Conservation (phyloP, 2,888 invertebrate genomes). For the Sacculina carcini region DNA sequence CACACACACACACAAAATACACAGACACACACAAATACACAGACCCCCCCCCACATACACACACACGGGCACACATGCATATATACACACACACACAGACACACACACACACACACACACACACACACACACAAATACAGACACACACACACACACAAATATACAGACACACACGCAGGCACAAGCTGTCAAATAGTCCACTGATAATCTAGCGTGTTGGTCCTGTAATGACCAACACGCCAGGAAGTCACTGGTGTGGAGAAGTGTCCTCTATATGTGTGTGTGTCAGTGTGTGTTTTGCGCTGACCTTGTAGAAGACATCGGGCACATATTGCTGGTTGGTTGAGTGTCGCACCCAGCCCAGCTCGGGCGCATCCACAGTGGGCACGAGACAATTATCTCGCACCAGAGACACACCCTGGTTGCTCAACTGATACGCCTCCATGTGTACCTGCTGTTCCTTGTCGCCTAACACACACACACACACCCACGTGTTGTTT, state of each 20-base stretch:
- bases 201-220: background rate
- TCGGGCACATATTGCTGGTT: constrained; percentile 93
- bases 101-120: background rate
- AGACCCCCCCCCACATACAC: no score
- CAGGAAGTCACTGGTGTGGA: no score
- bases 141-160: no score
- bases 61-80: no score
- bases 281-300: no score
- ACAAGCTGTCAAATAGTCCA: background rate
- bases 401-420: constrained; percentile 84
- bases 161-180: background rate
- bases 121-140: no score
- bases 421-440: constrained; percentile 82
- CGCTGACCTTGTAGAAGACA: constrained; percentile 79
- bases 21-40: no score
- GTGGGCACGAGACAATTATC: constrained; percentile 86
- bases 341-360: constrained; percentile 73
- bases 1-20: no score
- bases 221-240: no score
- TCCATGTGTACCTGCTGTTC: constrained; percentile 78
- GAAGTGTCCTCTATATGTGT: no score
- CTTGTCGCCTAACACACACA: background rate
- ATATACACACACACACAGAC: background rate
- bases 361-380: constrained; percentile 85
- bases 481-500: no score